Base-by-base conservation (phyloP, 2,113 vertebrate species). In the Regulus satrapa region DNA sequence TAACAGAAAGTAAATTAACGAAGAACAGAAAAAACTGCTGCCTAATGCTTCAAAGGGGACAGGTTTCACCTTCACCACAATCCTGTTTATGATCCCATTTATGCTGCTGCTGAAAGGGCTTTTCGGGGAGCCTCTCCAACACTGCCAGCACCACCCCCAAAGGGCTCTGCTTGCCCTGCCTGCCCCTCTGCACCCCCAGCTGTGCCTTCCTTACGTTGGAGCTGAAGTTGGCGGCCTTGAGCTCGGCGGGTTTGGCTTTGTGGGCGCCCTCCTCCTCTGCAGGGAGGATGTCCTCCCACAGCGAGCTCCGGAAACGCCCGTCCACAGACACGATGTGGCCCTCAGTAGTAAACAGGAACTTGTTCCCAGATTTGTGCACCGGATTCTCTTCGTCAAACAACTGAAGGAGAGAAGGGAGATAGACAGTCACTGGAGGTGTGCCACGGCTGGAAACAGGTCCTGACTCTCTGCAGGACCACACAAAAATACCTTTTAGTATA, bases 301-400 rank as follows among this genome's bases (percentile, higher is more conserved):
- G 97, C 3, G 98, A 99, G 95, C 97, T 98, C 77, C 99, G 98
- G 79, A 99, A 99, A 15, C 98, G 99, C 40, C 96, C 97, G 56
- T 99, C 99, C 96, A 99, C 98, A 5, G 99, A 99, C 80, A 99
- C 97, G 2, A 99, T n/a, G 24, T 99, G 99, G 18, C 99, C 99
- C 97, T 99, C 99, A 4, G 99, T 99, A 38, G 99, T 99, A 95
- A 99, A 99, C 98, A 99, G 98, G 94, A 99, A 99, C 89, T 98
- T 99, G 92, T 98, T 99, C 66, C 99, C 99, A 29, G 98, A 99
- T 85, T 97, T 98, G 78, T 99, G 99, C 73, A 99, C 98, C 3
- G 99, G 99, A 92, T 99, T 99, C 95, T 99, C 99, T 88, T 99
- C 99, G 91, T 99, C 99, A 93, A 99, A 99, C 40, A 99, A 95